phyloP scores from a whole-genome alignment of 1,140 invertebrate genomes.

The Wasmannia auropunctata region DNA sequence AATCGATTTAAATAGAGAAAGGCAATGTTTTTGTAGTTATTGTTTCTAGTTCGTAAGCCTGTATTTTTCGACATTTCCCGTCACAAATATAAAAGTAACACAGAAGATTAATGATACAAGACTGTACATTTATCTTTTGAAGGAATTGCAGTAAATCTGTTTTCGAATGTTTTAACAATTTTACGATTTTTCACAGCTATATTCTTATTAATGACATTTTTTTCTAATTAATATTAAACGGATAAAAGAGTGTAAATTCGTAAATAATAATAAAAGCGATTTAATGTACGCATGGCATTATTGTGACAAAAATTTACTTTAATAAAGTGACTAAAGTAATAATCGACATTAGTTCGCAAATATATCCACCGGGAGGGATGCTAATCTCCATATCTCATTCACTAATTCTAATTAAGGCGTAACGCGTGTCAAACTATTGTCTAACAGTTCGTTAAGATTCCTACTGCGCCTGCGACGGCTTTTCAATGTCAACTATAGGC shows the following conservation, averaged over 20 bases:
- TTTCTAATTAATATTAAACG: neutral
- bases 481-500: constrained; percentile 41
- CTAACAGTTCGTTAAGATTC: constrained; percentile 13
- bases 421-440: constrained; percentile 14
- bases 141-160: neutral
- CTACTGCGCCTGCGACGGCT: constrained; percentile 7
- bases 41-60: too few species aligned
- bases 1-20: neutral
- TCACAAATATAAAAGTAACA: neutral
- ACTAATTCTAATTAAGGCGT: neutral
- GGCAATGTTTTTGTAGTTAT: neutral
- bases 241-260: neutral
- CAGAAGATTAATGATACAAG: neutral
- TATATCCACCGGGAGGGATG: neutral
- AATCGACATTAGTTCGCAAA: neutral
- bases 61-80: neutral
- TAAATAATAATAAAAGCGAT: neutral
- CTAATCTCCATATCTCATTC: neutral
- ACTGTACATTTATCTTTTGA: neutral
- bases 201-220: neutral
- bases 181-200: neutral
- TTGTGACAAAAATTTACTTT: neutral
- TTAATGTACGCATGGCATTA: neutral
- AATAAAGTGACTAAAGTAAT: neutral
- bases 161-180: neutral